Evolutionary conservation across 2,888 invertebrate species (phyloP).

Genomic region (Xylota segnis): DNA sequence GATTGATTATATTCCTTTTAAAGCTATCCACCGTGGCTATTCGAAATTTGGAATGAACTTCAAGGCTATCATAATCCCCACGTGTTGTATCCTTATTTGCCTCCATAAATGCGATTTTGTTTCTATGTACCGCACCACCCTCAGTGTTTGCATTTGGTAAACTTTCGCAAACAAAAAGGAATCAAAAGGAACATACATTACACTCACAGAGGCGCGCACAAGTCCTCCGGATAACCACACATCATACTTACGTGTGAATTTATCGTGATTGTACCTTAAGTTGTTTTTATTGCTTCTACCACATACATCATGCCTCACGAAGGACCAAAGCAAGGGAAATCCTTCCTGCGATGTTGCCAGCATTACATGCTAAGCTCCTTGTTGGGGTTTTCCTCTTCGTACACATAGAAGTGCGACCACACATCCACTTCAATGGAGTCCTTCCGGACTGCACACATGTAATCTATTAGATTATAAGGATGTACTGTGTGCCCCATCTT

Average conservation of each 20-base stretch:
- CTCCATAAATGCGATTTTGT: slow-evolving; percentile 55
- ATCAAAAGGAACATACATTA: slow-evolving; percentile 31
- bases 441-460: slow-evolving; percentile 25
- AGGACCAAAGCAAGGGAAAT: slow-evolving; percentile 48
- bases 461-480: slow-evolving; percentile 39
- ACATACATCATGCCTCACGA: slow-evolving; percentile 37
- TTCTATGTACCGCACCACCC: background rate
- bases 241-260: slow-evolving; percentile 75
- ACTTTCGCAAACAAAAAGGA: slow-evolving; percentile 47
- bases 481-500: background rate
- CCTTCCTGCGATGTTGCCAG: slow-evolving; percentile 43
- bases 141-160: slow-evolving; percentile 54
- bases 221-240: slow-evolving; percentile 68
- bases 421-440: slow-evolving; percentile 50
- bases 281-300: slow-evolving; percentile 73
- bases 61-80: slow-evolving; percentile 63
- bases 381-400: slow-evolving; percentile 42
- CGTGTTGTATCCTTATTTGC: slow-evolving; percentile 60
- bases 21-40: background rate
- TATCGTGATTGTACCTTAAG: slow-evolving; percentile 74
- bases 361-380: slow-evolving; percentile 53
- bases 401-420: slow-evolving; percentile 2
- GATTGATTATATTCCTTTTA: slow-evolving; percentile 39
- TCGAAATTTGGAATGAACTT: slow-evolving; percentile 10
- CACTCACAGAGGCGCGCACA: slow-evolving; percentile 6